These are phyloP conservation scores for Drosophila saltans DNA, from an alignment of 1,140 invertebrate species.

Conservation along the genomic window DNA sequence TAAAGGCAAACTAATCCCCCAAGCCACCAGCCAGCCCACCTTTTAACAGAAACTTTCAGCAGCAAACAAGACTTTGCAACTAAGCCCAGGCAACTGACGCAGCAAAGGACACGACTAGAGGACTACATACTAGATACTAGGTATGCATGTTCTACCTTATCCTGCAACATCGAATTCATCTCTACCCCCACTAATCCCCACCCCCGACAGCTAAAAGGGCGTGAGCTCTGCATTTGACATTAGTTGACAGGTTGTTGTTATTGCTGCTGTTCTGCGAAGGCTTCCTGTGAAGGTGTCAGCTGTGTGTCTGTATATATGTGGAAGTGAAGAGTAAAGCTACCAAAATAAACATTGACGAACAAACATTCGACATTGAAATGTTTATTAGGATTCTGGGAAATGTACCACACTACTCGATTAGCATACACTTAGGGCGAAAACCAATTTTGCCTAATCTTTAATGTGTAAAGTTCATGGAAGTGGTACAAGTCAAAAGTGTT, in stretches of 20 bases:
- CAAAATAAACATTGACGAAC: conserved; percentile 34
- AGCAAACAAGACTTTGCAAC: conserved; percentile 31
- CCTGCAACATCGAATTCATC: background rate
- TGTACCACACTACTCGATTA: background rate
- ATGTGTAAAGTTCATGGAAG: background rate
- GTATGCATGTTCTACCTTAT: conserved; percentile 19
- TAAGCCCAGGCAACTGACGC: conserved; percentile 31
- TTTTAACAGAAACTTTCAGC: conserved; percentile 25
- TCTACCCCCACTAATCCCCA: background rate
- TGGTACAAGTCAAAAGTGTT: background rate
- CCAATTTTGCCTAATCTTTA: background rate
- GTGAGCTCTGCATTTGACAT: conserved; percentile 38
- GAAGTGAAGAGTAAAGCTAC: background rate
- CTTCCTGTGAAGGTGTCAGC: conserved; percentile 6
- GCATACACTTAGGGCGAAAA: conserved; percentile 11
- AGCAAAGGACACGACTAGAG: conserved; percentile 3
- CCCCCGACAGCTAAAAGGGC: background rate
- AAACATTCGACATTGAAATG: conserved; percentile 29
- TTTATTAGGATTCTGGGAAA: conserved; percentile 24
- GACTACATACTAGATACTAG: background rate
- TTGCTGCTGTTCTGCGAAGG: conserved; percentile 5
- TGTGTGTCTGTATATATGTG: background rate
- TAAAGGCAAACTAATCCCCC: conserved; percentile 63
- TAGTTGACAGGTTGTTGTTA: conserved; percentile 39
- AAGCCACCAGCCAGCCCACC: conserved; percentile 20